Evolutionary conservation across 2,113 vertebrate species (phyloP).

Genomic region (Callocephalon fimbriatum): DNA sequence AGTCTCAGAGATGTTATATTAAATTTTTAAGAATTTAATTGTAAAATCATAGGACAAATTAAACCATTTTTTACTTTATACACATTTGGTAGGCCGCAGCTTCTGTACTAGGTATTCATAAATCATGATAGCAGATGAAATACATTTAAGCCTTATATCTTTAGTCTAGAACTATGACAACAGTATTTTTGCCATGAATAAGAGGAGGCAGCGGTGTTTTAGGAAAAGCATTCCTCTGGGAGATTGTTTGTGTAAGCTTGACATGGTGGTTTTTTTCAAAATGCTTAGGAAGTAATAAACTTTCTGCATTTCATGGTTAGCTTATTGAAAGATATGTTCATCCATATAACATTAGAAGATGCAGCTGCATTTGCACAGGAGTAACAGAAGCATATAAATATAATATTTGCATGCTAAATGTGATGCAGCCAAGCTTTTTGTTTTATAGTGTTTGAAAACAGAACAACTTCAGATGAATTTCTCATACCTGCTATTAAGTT

Average conservation of each 20-base stretch:
- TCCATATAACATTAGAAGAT: background rate
- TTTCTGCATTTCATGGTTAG: background rate
- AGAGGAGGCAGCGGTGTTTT: background rate
- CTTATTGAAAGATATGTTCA: background rate
- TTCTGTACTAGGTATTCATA: background rate
- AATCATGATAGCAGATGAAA: background rate
- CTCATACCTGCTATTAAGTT: background rate
- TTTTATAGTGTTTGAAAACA: background rate
- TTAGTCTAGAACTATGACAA: background rate
- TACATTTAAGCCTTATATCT: background rate
- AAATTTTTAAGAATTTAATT: background rate
- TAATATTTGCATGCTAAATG: background rate
- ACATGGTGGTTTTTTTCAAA: background rate
- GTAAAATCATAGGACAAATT: background rate
- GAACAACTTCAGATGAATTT: background rate
- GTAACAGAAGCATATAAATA: background rate
- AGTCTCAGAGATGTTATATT: fast-evolving
- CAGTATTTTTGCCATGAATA: background rate
- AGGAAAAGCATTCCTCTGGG: background rate
- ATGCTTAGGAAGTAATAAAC: background rate
- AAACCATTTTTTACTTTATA: background rate
- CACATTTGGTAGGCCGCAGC: fast-evolving
- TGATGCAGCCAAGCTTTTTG: background rate
- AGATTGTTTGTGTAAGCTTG: background rate
- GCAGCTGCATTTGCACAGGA: background rate